Evolutionary conservation across 2,113 vertebrate species (phyloP).

Genomic region (Albula goreensis): DNA sequence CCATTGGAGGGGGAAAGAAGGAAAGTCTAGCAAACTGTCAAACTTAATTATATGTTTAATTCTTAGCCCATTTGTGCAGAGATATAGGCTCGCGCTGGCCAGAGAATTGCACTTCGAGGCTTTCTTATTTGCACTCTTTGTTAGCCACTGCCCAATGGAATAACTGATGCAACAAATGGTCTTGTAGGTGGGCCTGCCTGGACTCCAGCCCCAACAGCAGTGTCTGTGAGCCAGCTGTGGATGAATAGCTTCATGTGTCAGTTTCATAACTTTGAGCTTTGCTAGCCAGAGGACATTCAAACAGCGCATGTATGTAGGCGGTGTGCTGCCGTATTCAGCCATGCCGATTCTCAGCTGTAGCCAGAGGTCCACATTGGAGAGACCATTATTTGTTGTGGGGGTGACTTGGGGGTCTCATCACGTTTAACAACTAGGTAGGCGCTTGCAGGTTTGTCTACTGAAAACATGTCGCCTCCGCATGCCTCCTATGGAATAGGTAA

Average conservation of each 20-base stretch:
- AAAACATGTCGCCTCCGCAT: too few relatives aligned
- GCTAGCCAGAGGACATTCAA: not conserved
- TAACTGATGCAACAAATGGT: slow-evolving; percentile 79
- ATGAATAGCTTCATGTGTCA: not conserved
- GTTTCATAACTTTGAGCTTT: too few relatives aligned
- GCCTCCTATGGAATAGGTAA: too few relatives aligned
- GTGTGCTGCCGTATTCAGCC: too few relatives aligned
- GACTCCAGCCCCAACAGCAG: slow-evolving; percentile 75
- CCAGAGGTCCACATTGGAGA: too few relatives aligned
- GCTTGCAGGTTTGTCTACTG: too few relatives aligned
- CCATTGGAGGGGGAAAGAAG: not conserved
- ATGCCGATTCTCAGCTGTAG: too few relatives aligned
- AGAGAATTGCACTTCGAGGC: not conserved
- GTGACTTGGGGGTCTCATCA: too few relatives aligned
- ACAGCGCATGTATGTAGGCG: not conserved
- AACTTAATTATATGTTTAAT: not conserved
- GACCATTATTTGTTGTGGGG: too few relatives aligned
- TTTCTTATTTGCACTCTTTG: too few relatives aligned
- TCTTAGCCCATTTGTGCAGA: slow-evolving; percentile 6
- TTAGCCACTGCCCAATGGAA: slow-evolving; percentile 86
- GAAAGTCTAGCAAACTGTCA: not conserved
- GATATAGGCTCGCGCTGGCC: not conserved
- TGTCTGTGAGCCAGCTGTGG: slow-evolving; percentile 30
- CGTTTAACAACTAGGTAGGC: too few relatives aligned
- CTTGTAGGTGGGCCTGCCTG: slow-evolving; percentile 70